Percentiles rank a stretch among this genome's conserved stretches.
Conservation (phyloP, 2,888 invertebrate species). For the Acrocyrtus sp. region DNA sequence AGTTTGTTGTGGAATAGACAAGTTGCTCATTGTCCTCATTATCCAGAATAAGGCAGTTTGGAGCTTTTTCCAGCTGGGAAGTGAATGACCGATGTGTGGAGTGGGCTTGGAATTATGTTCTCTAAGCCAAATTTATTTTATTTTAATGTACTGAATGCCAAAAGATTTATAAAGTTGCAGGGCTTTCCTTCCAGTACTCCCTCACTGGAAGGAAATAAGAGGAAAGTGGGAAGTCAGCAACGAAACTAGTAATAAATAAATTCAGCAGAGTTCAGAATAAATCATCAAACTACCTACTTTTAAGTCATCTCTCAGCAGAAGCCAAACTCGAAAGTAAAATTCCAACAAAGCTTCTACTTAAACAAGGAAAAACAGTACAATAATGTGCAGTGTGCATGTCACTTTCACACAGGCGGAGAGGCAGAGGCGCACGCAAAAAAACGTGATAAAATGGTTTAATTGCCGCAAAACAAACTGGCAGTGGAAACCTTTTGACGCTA, state of each 20-base stretch:
- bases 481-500: too few species aligned
- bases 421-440: slow-evolving; percentile 33
- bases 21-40: too few species aligned
- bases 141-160: not conserved
- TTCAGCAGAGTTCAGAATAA: too few species aligned
- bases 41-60: too few species aligned
- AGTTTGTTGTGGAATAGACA: not conserved
- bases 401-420: slow-evolving; percentile 33
- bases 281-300: too few species aligned
- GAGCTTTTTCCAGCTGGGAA: too few species aligned
- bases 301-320: not conserved
- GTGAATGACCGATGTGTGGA: too few species aligned
- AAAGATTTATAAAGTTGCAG: not conserved
- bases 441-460: slow-evolving; percentile 47
- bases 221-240: not conserved
- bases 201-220: not conserved
- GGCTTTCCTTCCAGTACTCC: too few species aligned
- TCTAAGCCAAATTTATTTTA: too few species aligned
- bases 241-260: too few species aligned
- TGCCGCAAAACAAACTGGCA: slow-evolving; percentile 26
- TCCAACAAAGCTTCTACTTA: slow-evolving; percentile 7
- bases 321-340: not conserved
- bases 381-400: slow-evolving; percentile 30
- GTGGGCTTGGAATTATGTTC: too few species aligned
- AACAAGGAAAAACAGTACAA: slow-evolving; percentile 15